Evolutionary conservation across 1,140 invertebrate species (phyloP).

Genomic region (Hypothenemus hampei): DNA sequence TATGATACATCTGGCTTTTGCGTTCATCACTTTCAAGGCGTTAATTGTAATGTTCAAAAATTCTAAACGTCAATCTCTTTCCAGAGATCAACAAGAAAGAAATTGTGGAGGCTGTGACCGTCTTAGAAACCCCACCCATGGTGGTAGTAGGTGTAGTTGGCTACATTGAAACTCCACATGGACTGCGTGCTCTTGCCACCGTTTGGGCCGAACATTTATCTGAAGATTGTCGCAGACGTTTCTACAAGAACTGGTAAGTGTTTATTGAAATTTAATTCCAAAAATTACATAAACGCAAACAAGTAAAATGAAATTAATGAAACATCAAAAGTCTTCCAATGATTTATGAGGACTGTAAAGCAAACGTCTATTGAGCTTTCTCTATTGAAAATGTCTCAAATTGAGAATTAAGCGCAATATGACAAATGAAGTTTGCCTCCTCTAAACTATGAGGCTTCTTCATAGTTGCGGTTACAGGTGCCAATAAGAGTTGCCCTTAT

Average conservation of each 20-base stretch:
- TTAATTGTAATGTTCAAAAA: neutral
- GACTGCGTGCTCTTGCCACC: constrained; percentile 88
- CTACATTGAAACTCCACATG: constrained; percentile 98
- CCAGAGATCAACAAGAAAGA: constrained; percentile 99
- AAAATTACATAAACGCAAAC: neutral
- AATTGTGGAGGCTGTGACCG: constrained; percentile 97
- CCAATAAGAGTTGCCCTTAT: neutral
- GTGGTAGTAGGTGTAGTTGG: constrained; percentile 95
- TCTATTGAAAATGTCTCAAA: constrained; percentile 5
- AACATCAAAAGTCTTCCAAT: constrained; percentile 58
- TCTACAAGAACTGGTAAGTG: constrained; percentile 99
- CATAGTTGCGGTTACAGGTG: constrained; percentile 49
- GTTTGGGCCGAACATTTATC: constrained; percentile 98
- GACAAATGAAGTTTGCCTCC: constrained; percentile 52
- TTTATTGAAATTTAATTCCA: neutral
- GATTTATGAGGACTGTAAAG: constrained; percentile 56
- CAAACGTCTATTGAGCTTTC: constrained; percentile 31
- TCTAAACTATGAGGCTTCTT: constrained; percentile 57
- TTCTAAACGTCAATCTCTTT: constrained; percentile 5
- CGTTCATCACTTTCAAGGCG: neutral
- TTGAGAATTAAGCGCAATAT: constrained; percentile 11
- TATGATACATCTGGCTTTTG: neutral
- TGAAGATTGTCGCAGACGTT: constrained; percentile 95
- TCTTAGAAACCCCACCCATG: constrained; percentile 98
- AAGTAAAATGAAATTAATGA: neutral